Percentiles rank a stretch among this genome's conserved stretches.
Evolutionary conservation across 2,113 vertebrate genomes (phyloP).

Genomic region (Conger conger): DNA sequence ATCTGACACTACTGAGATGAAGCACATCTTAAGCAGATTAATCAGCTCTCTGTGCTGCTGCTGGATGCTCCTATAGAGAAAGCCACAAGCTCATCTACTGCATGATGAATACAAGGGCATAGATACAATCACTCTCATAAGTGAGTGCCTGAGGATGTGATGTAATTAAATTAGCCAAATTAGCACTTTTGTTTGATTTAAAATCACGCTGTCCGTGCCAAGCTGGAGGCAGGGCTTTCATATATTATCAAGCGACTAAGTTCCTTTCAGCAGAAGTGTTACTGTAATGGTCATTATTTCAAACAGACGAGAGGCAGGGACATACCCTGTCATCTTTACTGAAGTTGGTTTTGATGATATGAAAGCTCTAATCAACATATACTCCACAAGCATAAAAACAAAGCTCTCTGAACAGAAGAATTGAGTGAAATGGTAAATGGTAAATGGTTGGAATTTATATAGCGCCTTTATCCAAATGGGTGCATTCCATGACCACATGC

Average conservation of each 20-base stretch:
- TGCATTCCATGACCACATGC: no score
- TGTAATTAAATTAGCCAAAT: slow-evolving; percentile 77
- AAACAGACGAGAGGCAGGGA: slow-evolving; percentile 32
- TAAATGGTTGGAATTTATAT: no score
- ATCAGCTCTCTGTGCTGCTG: slow-evolving; percentile 33
- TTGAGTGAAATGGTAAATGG: no score
- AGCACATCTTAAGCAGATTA: slow-evolving; percentile 55
- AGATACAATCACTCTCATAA: slow-evolving; percentile 70
- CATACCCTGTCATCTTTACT: not conserved
- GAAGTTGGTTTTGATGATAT: not conserved
- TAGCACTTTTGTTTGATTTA: slow-evolving; percentile 89
- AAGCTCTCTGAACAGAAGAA: not conserved
- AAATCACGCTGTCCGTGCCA: slow-evolving; percentile 73
- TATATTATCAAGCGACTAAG: slow-evolving; percentile 45
- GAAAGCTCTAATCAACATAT: not conserved
- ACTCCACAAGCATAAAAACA: not conserved
- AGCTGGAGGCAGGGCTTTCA: slow-evolving; percentile 56
- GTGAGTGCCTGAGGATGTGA: slow-evolving; percentile 61
- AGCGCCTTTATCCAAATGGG: no score
- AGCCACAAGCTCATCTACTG: slow-evolving; percentile 67
- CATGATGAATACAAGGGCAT: slow-evolving; percentile 60
- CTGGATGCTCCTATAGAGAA: slow-evolving; percentile 48
- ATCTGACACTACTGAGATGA: slow-evolving; percentile 56
- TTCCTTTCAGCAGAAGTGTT: slow-evolving; percentile 54
- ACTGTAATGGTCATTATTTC: slow-evolving; percentile 51